Evolutionary conservation across 2,113 vertebrate species (phyloP), one percentile per base, ranked within the genome.

Genomic region (Cyprinodon tularosa): DNA sequence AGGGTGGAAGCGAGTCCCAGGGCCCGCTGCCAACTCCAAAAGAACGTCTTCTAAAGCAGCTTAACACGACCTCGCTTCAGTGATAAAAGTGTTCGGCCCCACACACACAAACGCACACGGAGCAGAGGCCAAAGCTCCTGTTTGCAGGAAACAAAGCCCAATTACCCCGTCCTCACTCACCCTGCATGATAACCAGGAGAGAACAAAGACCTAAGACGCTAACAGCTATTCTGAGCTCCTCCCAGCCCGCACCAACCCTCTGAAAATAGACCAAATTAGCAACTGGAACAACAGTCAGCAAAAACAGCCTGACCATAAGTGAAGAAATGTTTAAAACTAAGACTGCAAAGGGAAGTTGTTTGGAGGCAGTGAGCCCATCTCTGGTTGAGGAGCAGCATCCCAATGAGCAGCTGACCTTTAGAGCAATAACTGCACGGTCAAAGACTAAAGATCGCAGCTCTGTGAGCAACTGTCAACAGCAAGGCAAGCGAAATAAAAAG

Each of bases 61-160:
- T 81, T 37, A 63, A 22, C 12, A 14, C 10, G 45, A 0, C 77
- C 75, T 83, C 1, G 72, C 7, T 73, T 68, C 74, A 45, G 68
- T 57, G 66, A 75, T 15, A 75, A 70, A 77, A 66, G 76, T 29
- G 29, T 29, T 29, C 29, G 29, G 59, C 61, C 20, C 1, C 10
- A 42, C 37, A 64, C 53, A 61, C 9, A 44, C 29, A 67, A 39
- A 68, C 50, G 68, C 48, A 64, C 29, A 14, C 60, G 57, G n/a
- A 73, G 12, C 17, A 39, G 68, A 0, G 59, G 39, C 7, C 29
- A 74, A 53, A 13, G 71, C 60, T 60, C 71, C 72, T 88, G 81
- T 91, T 88, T 88, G 80, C 69, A 78, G 86, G 70, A 83, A 90
- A 84, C 84, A 81, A 82, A 68, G 64, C 59, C 66, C 66, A 82